These are phyloP conservation scores for Caenorhabditis doughertyi DNA, from an alignment of 2,888 invertebrate genomes.

Conservation along the genomic window DNA sequence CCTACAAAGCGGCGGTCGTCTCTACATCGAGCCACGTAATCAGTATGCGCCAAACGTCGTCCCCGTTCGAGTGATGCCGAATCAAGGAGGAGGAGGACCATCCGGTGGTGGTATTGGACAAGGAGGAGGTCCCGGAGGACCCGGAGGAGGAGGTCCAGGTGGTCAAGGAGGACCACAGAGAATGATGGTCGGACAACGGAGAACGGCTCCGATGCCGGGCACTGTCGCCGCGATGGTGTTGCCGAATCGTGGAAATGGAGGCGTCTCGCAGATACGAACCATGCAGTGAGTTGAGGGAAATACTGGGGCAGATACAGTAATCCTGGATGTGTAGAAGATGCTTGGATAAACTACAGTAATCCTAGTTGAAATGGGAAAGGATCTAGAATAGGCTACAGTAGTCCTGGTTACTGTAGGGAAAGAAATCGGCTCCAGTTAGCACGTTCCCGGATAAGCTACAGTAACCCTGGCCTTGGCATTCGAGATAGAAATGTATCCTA, in stretches of 20 bases:
- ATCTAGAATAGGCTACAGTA: too few relatives aligned
- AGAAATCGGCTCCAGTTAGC: too few relatives aligned
- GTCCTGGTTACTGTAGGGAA: too few relatives aligned
- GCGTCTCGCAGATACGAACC: conserved; percentile 35
- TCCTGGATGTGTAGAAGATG: too few relatives aligned
- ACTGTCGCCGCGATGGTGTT: conserved; percentile 63
- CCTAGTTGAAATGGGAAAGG: too few relatives aligned
- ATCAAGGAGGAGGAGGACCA: conserved; percentile 12
- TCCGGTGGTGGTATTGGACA: too few relatives aligned
- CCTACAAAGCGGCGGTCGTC: conserved; percentile 15
- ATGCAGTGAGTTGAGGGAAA: conserved; percentile 40
- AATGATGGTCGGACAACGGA: conserved; percentile 29
- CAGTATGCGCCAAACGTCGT: conserved; percentile 28
- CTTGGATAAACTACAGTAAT: too few relatives aligned
- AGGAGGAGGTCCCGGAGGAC: not conserved
- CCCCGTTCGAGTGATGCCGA: conserved; percentile 51
- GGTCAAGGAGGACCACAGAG: conserved; percentile 15
- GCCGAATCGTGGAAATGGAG: conserved; percentile 30
- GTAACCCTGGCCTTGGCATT: too few relatives aligned
- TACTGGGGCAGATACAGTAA: not conserved
- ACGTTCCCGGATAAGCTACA: too few relatives aligned
- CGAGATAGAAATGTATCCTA: too few relatives aligned
- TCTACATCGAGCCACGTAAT: conserved; percentile 13
- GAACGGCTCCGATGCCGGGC: conserved; percentile 41
- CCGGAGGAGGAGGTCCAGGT: not conserved